Evolutionary conservation across 2,888 invertebrate species (phyloP).

Genomic region (Furcula furcula): DNA sequence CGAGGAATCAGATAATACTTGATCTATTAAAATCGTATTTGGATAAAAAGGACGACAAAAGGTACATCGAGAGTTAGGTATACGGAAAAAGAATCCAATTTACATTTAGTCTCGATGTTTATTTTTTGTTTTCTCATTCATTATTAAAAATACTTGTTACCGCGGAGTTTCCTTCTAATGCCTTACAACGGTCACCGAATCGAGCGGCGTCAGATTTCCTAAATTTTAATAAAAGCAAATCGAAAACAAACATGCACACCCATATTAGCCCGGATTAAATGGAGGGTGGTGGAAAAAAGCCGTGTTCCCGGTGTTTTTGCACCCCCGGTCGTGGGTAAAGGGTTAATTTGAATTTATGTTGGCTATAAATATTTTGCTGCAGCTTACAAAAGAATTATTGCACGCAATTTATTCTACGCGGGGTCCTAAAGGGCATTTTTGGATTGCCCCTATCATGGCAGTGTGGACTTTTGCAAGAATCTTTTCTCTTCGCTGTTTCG

Average conservation of each 20-base stretch:
- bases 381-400: slow-evolving; percentile 44
- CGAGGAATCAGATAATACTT: no score
- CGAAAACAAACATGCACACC: slow-evolving; percentile 7
- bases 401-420: slow-evolving; percentile 32
- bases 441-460: neutral
- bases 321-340: slow-evolving; percentile 34
- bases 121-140: no score
- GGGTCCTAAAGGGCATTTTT: slow-evolving; percentile 25
- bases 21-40: no score
- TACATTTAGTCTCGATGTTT: no score
- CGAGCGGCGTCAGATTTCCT: neutral
- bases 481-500: no score
- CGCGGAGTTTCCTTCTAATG: neutral
- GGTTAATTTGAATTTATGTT: slow-evolving; percentile 55
- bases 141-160: no score
- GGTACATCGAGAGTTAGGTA: no score
- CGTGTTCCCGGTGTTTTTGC: slow-evolving; percentile 34
- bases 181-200: neutral
- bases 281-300: slow-evolving; percentile 30
- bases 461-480: neutral
- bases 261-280: slow-evolving; percentile 24
- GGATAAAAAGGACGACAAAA: no score
- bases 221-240: slow-evolving; percentile 5
- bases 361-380: slow-evolving; percentile 51
- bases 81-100: no score